These are phyloP conservation scores for Halocynthia aurantium DNA, from an alignment of 23 tunicate genomes.

Conservation along the genomic window DNA sequence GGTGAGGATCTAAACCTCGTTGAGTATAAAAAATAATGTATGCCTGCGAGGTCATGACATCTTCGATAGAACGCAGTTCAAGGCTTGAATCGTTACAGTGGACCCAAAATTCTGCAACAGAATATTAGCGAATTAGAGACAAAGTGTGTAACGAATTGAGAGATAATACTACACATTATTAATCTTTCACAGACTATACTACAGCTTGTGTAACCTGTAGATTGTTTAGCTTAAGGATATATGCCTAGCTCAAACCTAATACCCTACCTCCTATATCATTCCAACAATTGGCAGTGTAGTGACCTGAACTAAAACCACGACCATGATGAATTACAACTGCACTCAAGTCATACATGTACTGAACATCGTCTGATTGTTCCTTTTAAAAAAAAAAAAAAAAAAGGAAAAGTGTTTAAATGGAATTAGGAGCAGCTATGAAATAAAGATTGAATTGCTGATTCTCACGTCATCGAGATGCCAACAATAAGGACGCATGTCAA, in stretches of 20 bases:
- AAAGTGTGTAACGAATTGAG: too few relatives aligned
- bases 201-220: too few relatives aligned
- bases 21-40: constrained; percentile 93
- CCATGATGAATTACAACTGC: constrained; percentile 99
- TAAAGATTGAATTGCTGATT: neutral
- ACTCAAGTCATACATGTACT: constrained; percentile 74
- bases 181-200: too few relatives aligned
- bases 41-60: constrained; percentile 96
- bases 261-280: constrained; percentile 71
- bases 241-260: neutral
- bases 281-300: constrained; percentile 98
- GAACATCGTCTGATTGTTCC: neutral
- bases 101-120: constrained; percentile 82
- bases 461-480: constrained; percentile 30
- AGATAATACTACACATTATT: too few relatives aligned
- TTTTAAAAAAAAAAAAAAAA: neutral
- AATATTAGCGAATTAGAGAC: neutral
- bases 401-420: neutral
- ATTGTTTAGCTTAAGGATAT: too few relatives aligned
- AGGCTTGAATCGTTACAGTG: constrained; percentile 97
- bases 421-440: neutral
- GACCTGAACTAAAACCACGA: constrained; percentile 89
- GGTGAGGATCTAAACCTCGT: constrained; percentile 82
- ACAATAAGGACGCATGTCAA: constrained; percentile 84
- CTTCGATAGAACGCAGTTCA: constrained; percentile 81